A percentile compares a stretch with the other conserved stretches of the same genome.
phyloP scores from a whole-genome alignment of 2,797 vertebrate species.

The Thaleichthys pacificus region DNA sequence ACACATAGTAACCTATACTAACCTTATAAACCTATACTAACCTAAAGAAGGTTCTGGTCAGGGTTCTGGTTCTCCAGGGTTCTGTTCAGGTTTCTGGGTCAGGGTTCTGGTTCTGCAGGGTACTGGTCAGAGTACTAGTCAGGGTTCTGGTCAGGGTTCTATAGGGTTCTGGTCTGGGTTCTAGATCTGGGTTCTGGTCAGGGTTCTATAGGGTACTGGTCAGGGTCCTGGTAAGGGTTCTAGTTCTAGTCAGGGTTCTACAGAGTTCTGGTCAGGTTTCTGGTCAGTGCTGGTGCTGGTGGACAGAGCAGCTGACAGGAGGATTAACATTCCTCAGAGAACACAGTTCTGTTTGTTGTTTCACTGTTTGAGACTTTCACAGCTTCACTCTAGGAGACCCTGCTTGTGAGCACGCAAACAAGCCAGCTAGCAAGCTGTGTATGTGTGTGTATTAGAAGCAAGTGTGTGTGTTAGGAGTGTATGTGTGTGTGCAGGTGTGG shows the following conservation, averaged over 20 bases:
- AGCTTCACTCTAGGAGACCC: not conserved
- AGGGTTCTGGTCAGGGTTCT: not conserved
- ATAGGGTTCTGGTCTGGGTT: not conserved
- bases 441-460: not conserved
- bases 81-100: no score
- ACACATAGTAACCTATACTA: no score
- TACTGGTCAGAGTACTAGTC: not conserved
- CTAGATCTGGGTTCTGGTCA: not conserved
- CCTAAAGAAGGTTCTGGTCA: no score
- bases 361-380: not conserved
- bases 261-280: not conserved
- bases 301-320: conserved; percentile 2
- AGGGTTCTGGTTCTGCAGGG: not conserved
- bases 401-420: not conserved
- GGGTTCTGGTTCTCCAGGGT: no score
- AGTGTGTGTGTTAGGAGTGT: no score
- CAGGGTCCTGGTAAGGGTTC: not conserved
- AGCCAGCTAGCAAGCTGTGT: not conserved
- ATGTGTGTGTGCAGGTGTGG: no score
- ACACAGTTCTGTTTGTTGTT: conserved; percentile 7
- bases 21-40: no score
- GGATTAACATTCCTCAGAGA: conserved; percentile 32
- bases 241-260: not conserved
- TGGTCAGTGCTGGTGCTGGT: not conserved
- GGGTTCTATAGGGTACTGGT: not conserved